Base-by-base conservation (phyloP, 2,888 invertebrate genomes). In the Reticulitermes lucifugus region DNA sequence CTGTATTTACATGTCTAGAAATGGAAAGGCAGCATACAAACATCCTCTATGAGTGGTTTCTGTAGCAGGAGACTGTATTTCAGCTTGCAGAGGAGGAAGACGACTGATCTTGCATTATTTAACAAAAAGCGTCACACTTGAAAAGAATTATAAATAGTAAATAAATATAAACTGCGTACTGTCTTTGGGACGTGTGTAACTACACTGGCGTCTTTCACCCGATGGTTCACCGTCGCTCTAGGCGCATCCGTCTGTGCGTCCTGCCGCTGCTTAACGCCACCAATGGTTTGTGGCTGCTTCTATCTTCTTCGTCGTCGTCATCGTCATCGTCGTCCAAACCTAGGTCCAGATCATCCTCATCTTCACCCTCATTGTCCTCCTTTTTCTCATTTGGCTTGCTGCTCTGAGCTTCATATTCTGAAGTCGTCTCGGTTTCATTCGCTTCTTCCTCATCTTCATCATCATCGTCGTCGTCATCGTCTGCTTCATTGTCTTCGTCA, bases 371-470 rank as follows among this genome's bases (percentile, higher is more conserved):
- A 84, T 88, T 91, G 55, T 92, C 91, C 4, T 35, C 35, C 87
- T 91, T 92, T 12, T 92, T 89, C 88, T 88, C 92, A 7, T 46
- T 77, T 14, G 29, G 12, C 41, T 22, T 46, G n/a, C 3, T 59
- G 3, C 55, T n/a, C 22, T 60, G 43, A 60, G 35, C 18, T 84
- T 84, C 2, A n/a, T 22, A 46, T 89, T 88, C 88, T 7, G 89
- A 88, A 86, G 89, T 84, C 4, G 70, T 75, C 14, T 83, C 79
- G 75, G 88, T 89, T 41, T 90, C 90, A n/a, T 91, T 90, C 5
- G 88, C 89, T 7, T 89, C 89, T 14, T 89, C 90, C 12, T 89
- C 89, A 1, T 88, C 89, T 0, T 91, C 91, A n/a, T 93, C 92
- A 55, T 91, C 92, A n/a, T 90, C 91, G 22, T 91, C 91, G n/a